Percentiles rank a stretch among this genome's conserved stretches.
Evolutionary conservation across 2,113 vertebrate genomes (phyloP).

Genomic region (Chaetodon trifascialis): DNA sequence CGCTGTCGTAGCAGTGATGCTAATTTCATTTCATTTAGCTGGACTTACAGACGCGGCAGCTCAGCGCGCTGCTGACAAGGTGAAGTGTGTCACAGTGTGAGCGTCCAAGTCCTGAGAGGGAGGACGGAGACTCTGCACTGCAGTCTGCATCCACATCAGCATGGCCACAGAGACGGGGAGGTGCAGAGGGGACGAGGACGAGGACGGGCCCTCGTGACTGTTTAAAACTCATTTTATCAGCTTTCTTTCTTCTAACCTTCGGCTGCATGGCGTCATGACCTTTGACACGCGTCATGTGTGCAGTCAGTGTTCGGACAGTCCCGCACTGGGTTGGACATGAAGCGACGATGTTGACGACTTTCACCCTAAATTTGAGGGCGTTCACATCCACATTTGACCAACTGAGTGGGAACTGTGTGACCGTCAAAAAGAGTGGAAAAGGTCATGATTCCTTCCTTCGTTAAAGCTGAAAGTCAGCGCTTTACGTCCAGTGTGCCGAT

Average conservation of each 20-base stretch:
- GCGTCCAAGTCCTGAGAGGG: not conserved
- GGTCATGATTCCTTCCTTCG: not conserved
- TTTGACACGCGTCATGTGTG: no score
- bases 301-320: not conserved
- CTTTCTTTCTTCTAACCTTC: not conserved
- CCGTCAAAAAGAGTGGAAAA: not conserved
- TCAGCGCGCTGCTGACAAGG: constrained; percentile 3
- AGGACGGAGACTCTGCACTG: constrained; percentile 39
- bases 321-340: not conserved
- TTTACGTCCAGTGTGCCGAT: not conserved
- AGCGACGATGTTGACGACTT: not conserved
- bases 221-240: not conserved
- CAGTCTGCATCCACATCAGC: constrained; percentile 18
- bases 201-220: not conserved
- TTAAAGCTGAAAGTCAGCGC: constrained; percentile 4
- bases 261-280: not conserved
- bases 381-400: not conserved
- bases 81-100: constrained; percentile 32
- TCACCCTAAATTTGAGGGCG: not conserved
- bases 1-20: not conserved
- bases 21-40: not conserved
- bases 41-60: not conserved
- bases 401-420: constrained; percentile 3
- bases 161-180: not conserved
- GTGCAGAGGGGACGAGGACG: not conserved